These are phyloP conservation scores for Aurelia aurita complex sp. Pacific DNA, from an alignment of 30 jellyfish, hydroid and myxozoan species.

Conservation along the genomic window DNA sequence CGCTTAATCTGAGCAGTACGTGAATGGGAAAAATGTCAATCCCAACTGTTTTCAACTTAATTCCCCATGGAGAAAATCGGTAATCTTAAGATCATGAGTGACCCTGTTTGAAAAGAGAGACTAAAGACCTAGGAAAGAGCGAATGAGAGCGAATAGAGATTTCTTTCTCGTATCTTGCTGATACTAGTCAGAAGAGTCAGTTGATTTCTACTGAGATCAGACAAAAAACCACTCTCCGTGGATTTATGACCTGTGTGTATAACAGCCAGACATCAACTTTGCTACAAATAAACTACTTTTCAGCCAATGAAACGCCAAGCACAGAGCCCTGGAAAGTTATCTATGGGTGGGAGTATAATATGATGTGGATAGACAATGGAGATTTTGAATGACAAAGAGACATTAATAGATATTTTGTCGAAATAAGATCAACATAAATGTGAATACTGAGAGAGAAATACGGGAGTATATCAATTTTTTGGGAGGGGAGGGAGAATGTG, in stretches of 20 bases:
- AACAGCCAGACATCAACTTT: conserved; percentile 53
- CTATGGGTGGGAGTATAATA: no score
- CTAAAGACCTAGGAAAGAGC: neutral
- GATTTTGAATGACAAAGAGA: no score
- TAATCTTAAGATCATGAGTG: conserved; percentile 64
- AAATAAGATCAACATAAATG: no score
- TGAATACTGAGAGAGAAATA: no score
- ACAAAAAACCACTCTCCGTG: conserved; percentile 61
- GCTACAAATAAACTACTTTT: conserved; percentile 53
- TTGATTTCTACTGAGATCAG: conserved; percentile 47
- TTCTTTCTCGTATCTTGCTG: conserved; percentile 60
- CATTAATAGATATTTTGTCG: no score
- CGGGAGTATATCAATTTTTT: no score
- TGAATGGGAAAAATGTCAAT: neutral
- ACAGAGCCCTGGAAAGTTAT: no score
- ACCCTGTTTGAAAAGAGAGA: conserved; percentile 24
- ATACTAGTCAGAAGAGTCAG: conserved; percentile 33
- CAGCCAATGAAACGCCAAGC: conserved; percentile 18
- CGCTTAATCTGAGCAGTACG: neutral
- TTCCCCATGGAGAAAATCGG: conserved; percentile 59
- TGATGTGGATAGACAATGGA: no score
- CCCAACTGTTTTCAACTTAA: conserved; percentile 40
- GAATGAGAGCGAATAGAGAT: conserved; percentile 15
- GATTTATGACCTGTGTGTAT: conserved; percentile 28
- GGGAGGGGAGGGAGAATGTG: no score